phyloP scores from a whole-genome alignment of 1,140 invertebrate genomes.

The Nilaparvata lugens region DNA sequence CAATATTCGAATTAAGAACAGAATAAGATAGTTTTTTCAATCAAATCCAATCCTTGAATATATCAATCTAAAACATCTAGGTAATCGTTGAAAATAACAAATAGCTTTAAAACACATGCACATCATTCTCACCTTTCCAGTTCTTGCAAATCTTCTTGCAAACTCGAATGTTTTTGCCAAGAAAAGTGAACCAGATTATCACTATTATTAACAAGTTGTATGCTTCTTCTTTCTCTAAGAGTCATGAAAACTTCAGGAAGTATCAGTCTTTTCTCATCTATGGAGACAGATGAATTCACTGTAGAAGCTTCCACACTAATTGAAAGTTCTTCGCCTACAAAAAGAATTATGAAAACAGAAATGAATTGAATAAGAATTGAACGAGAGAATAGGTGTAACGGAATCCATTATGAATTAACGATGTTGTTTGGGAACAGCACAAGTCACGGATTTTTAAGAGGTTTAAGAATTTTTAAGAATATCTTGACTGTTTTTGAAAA shows the following conservation, averaged over 20 bases:
- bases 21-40: no score
- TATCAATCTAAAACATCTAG: no score
- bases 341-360: slow-evolving; percentile 10
- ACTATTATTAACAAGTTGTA: slow-evolving; percentile 38
- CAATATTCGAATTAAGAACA: no score
- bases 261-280: slow-evolving; percentile 29
- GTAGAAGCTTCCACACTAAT: slow-evolving; percentile 30
- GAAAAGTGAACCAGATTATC: slow-evolving; percentile 33
- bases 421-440: no score
- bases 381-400: no score
- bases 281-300: slow-evolving; percentile 27
- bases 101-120: no score
- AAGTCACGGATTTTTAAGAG: no score
- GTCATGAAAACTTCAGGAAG: slow-evolving; percentile 39
- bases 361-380: slow-evolving; percentile 32
- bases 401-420: no score
- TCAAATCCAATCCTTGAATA: no score
- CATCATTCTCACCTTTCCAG: slow-evolving; percentile 23
- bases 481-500: no score
- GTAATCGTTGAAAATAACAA: no score
- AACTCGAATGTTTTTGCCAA: slow-evolving; percentile 34
- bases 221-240: slow-evolving; percentile 29
- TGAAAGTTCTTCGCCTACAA: slow-evolving; percentile 32
- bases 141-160: slow-evolving; percentile 23
- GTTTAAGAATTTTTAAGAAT: no score